These are phyloP conservation scores for Chymomyza caudatula DNA, from an alignment of 2,888 invertebrate species.

Conservation along the genomic window DNA sequence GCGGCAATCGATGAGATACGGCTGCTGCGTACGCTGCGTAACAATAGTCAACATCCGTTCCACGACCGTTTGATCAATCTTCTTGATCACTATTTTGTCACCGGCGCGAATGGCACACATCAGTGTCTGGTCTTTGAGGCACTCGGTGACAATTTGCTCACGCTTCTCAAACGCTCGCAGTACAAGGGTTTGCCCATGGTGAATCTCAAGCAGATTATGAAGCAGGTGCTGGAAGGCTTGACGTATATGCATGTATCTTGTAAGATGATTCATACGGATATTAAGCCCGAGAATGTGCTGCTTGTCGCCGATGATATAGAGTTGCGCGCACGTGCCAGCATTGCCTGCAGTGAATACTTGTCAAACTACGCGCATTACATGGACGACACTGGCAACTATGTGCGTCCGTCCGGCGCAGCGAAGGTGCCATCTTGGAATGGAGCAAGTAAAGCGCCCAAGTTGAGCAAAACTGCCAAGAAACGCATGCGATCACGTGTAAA, in stretches of 20 bases:
- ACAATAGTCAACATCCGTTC: constrained; percentile 94
- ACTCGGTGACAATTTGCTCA: constrained; percentile 97
- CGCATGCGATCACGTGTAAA: constrained; percentile 80
- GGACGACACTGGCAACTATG: no score
- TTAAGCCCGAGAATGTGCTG: constrained; percentile 96
- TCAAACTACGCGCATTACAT: constrained; percentile 90
- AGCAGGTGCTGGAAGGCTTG: constrained; percentile 96
- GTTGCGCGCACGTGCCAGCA: constrained; percentile 91
- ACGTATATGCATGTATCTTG: constrained; percentile 96
- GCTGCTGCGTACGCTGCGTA: constrained; percentile 93
- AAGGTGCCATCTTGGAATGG: constrained; percentile 78
- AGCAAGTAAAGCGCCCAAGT: constrained; percentile 85
- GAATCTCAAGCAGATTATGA: constrained; percentile 96
- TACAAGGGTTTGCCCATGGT: constrained; percentile 96
- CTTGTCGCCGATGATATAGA: constrained; percentile 93
- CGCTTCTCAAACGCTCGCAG: constrained; percentile 97
- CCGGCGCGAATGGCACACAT: constrained; percentile 97
- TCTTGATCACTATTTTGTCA: constrained; percentile 97
- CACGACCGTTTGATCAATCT: constrained; percentile 97
- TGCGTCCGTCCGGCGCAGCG: neutral
- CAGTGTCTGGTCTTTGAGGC: constrained; percentile 99
- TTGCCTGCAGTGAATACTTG: constrained; percentile 94
- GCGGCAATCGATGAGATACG: constrained; percentile 99
- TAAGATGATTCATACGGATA: constrained; percentile 95
- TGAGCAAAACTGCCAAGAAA: constrained; percentile 85